Base-by-base conservation (phyloP, 2,888 invertebrate genomes). In the Dusona sp. region DNA sequence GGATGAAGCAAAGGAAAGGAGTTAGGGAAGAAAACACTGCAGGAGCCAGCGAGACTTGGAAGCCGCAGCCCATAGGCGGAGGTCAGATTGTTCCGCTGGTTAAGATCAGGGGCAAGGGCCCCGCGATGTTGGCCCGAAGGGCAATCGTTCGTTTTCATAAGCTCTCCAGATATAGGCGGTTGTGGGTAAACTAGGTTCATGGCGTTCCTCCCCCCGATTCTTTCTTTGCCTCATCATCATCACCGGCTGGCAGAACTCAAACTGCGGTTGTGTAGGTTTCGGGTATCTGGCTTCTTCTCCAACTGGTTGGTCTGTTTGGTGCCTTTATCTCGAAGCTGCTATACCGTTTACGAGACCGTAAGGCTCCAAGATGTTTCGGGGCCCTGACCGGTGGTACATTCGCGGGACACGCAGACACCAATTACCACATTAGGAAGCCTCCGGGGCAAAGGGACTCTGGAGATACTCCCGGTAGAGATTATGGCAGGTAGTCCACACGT, bases 391-490 rank as follows among this genome's bases (percentile, higher is more conserved):
- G 72, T 78, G 84, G 79, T 85, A 75, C 75, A 19, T 42, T 68
- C 70, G 38, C 45, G 67, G 54, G 38, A 70, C 88, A 88, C 88
- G 88, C 88, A 88, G 84, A 61, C 72, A n/a, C 73, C 88, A 86
- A 88, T 88, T 88, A 88, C 84, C 84, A 82, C 72, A 88, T 88
- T 83, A 86, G 68, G 82, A 73, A 11, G 75, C 87, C 86, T 22
- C 74, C 29, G 67, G 86, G 84, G 45, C 68, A 82, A 81, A 81
- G 51, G 33, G 79, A 51, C 51, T 65, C 64, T n/a, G n/a, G 33
- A 25, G 25, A 25, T 72, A 25, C 54, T 19, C 48, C 57, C 3
- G 42, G 61, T 54, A 29, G n/a, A 77, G 29, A 75, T 64, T 72
- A 72, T 48, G 11, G 6, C 72, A 51, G 51, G 48, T 72, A 72